Base-by-base conservation (phyloP, 2,888 invertebrate species). In the Macrostomum cliftonense region DNA sequence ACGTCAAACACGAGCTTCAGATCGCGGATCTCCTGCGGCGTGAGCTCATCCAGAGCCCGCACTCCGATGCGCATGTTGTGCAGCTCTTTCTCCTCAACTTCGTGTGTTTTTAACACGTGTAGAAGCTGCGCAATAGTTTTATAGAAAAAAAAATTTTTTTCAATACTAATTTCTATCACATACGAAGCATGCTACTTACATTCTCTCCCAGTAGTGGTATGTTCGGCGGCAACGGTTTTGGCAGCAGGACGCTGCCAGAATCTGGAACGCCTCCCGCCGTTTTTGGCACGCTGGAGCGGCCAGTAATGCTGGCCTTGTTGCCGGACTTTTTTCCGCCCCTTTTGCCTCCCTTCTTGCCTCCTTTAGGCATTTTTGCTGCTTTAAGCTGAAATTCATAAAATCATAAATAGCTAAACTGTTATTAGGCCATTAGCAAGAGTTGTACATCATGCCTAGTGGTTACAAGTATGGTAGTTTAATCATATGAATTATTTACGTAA, bases 21-120 rank as follows among this genome's bases (percentile, higher is more conserved):
- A 53, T 68, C 68, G 47, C 62, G 54, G 17, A 68, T 63, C 57
- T 68, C 68, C 44, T 65, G 62, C 21, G 68, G 61, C n/a, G 64
- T 66, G 2, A 68, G 55, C 47, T 65, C 58, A 39, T 64, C 60
- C 5, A 68, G 54, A n/a, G 65, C 61, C 53, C 61, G 56, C 11
- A 58, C 58, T 1, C 65, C 60, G 7, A 68, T 62, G 54, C 63
- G 63, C 17, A 64, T 57, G 14, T 65, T 65, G 56, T 64, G 62
- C 4, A 68, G 54, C 47, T 68, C 67, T 52, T 63, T 64, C 52
- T 64, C 63, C 45, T 65, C 59, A 7, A 65, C 67, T 39, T 62
- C 58, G 49, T 64, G 60, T 5, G 62, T 60, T 9, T 58, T 66
- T 43, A 67, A 54, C 16, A 67, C 50, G 28, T 64, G 59, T 4